Evolutionary conservation across 2,888 invertebrate species (phyloP).

Genomic region (Alloplasta piceator): DNA sequence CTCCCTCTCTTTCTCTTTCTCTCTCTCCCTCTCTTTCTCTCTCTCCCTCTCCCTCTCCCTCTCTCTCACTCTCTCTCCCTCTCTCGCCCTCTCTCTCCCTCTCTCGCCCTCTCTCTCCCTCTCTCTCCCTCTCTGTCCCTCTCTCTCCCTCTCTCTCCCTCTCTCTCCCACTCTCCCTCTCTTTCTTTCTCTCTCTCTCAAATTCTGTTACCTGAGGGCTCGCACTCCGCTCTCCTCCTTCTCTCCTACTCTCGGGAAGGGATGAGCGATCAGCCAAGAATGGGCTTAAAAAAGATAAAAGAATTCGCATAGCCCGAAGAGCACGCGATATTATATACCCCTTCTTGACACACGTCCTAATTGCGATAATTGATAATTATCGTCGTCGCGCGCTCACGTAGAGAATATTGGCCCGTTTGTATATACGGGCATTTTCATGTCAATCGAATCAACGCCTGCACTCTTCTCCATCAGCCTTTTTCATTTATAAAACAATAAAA

Average conservation of each 20-base stretch:
- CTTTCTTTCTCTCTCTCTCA: not conserved
- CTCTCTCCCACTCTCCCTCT: not conserved
- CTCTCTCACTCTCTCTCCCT: not conserved
- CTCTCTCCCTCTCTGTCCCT: not conserved
- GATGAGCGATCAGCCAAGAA: slow-evolving; percentile 48
- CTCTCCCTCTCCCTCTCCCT: not conserved
- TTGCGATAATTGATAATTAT: slow-evolving; percentile 70
- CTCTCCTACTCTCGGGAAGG: slow-evolving; percentile 4
- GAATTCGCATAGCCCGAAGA: slow-evolving; percentile 34
- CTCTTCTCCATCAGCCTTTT: too few species aligned
- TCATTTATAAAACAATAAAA: too few species aligned
- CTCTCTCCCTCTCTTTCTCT: not conserved
- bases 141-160: not conserved
- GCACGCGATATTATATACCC: slow-evolving; percentile 32
- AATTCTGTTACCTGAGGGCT: slow-evolving; percentile 2
- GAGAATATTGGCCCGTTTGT: slow-evolving; percentile 46
- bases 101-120: not conserved
- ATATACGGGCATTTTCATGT: not conserved
- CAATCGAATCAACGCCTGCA: too few species aligned
- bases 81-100: not conserved
- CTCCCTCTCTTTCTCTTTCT: not conserved
- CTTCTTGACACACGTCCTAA: slow-evolving; percentile 61
- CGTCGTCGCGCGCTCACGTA: slow-evolving; percentile 36
- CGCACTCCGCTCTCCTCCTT: slow-evolving; percentile 20
- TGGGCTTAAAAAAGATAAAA: slow-evolving; percentile 21